Percentiles rank a stretch among this genome's conserved stretches.
phyloP scores from a whole-genome alignment of 2,113 vertebrate species.

The Saccopteryx leptura region DNA sequence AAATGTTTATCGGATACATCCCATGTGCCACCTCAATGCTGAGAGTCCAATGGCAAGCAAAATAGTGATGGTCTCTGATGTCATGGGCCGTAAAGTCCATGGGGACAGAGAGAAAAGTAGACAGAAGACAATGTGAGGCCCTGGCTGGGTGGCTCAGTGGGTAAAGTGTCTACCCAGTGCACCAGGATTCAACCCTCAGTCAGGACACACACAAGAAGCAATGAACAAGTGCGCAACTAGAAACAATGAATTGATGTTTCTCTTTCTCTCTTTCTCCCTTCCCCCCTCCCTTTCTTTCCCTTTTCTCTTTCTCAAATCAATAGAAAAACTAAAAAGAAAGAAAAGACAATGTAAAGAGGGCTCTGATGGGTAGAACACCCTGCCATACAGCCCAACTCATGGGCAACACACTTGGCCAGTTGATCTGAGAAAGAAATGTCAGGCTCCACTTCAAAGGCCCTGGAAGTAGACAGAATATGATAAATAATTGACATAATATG shows the following conservation, averaged over 20 bases:
- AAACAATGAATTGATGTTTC: not conserved
- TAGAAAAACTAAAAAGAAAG: not conserved
- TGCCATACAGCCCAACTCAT: not conserved
- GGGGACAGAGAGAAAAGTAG: not conserved
- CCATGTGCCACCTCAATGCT: not conserved
- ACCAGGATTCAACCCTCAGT: too few relatives aligned
- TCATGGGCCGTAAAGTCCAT: not conserved
- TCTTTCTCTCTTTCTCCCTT: not conserved
- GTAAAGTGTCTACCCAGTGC: too few relatives aligned
- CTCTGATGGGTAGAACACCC: not conserved
- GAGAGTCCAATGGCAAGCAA: not conserved
- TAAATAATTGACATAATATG: not conserved
- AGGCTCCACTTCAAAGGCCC: not conserved
- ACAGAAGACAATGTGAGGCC: not conserved
- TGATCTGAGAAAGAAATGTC: constrained; percentile 12
- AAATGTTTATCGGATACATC: not conserved
- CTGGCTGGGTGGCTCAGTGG: too few relatives aligned
- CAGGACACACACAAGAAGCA: too few relatives aligned
- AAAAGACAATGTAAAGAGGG: not conserved
- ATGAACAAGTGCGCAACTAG: too few relatives aligned
- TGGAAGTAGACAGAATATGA: not conserved
- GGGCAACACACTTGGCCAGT: not conserved
- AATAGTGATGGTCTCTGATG: not conserved
- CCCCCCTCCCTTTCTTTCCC: not conserved
- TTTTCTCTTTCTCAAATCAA: not conserved